These are phyloP conservation scores for Leptinotarsa undecemlineata DNA, from an alignment of 1,140 invertebrate species.

Conservation along the genomic window DNA sequence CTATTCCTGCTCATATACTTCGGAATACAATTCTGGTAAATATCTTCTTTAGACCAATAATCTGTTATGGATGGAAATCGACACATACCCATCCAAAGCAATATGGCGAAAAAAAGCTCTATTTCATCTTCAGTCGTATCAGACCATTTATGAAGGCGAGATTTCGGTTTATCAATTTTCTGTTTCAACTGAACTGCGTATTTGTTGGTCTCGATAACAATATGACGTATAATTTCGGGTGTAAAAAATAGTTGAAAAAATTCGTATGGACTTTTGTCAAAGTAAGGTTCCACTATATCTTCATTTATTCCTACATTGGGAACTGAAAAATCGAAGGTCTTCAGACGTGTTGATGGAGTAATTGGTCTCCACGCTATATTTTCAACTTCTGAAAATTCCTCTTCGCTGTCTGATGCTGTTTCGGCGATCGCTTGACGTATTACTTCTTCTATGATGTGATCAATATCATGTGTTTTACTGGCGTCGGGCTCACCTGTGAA, in stretches of 20 bases:
- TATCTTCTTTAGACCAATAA: not conserved
- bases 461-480: no score
- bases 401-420: no score
- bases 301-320: not conserved
- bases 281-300: not conserved
- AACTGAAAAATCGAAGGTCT: not conserved
- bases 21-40: not conserved
- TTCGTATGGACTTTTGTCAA: not conserved
- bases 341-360: not conserved
- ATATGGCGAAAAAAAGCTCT: not conserved
- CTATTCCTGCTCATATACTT: not conserved
- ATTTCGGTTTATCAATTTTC: not conserved
- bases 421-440: no score
- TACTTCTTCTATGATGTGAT: no score
- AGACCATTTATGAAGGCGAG: not conserved
- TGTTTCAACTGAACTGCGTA: not conserved
- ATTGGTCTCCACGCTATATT: no score
- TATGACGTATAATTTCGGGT: not conserved
- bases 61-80: not conserved
- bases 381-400: no score
- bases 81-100: not conserved
- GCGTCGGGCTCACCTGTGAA: no score
- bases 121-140: not conserved
- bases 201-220: not conserved
- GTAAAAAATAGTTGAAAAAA: conserved; percentile 2